Conservation (phyloP, 2,888 invertebrate species). For the Oxyscelio sp. region DNA sequence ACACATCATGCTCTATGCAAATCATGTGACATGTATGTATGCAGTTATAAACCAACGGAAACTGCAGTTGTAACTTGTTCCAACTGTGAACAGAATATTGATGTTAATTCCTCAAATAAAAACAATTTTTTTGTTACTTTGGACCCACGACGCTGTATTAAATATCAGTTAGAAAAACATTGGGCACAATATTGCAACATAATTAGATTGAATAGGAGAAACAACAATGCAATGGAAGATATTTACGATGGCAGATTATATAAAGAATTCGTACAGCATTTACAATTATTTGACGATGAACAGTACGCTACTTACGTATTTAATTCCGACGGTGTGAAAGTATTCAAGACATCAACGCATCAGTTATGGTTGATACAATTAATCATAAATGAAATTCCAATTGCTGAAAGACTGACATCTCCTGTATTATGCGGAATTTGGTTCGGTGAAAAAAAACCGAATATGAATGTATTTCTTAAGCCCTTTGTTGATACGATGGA, state of each 20-base stretch:
- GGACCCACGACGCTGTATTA: constrained; percentile 9
- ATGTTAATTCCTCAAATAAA: constrained; percentile 28
- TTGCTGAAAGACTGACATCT: constrained; percentile 26
- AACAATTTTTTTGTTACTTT: constrained; percentile 46
- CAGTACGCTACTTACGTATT: constrained; percentile 50
- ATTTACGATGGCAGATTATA: constrained; percentile 47
- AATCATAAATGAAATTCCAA: constrained; percentile 68
- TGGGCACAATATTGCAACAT: constrained; percentile 17
- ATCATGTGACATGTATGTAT: constrained; percentile 33
- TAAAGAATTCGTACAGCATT: too few species aligned
- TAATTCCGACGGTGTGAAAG: too few species aligned
- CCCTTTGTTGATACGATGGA: constrained; percentile 64
- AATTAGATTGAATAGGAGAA: background rate
- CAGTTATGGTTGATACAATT: constrained; percentile 68
- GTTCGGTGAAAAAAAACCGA: background rate
- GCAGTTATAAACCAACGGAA: constrained; percentile 3
- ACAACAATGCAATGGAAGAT: constrained; percentile 7
- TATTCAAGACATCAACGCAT: constrained; percentile 56
- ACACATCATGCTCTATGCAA: constrained; percentile 65
- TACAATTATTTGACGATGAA: constrained; percentile 27
- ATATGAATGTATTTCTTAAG: background rate
- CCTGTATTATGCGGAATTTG: constrained; percentile 44
- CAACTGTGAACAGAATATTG: constrained; percentile 15
- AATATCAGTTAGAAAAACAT: constrained; percentile 27
- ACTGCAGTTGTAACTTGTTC: constrained; percentile 17